Base-by-base conservation (phyloP, 2,113 vertebrate genomes). In the Cyanoderma ruficeps region DNA sequence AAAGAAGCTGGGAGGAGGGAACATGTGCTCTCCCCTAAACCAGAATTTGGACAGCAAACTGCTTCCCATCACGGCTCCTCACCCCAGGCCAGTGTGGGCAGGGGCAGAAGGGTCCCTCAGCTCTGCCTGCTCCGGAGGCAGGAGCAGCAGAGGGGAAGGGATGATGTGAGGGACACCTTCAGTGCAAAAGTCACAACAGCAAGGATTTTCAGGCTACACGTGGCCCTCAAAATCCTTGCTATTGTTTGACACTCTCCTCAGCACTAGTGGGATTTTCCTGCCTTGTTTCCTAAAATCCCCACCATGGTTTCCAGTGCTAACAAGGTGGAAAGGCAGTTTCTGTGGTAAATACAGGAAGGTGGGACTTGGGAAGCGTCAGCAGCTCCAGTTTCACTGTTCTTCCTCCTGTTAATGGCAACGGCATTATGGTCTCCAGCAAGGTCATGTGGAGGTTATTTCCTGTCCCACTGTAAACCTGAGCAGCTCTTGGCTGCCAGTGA, bases 21-120 rank as follows among this genome's bases (percentile, higher is more conserved):
- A 13, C 4, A 4, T 3, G 20, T 39, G 18, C 67, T 72, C 64
- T 39, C 14, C 56, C 22, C 42, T 80, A 50, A 52, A 24, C 6
- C 8, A 22, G 55, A 41, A 18, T 0, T 47, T 23, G 68, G 69
- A 49, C 23, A 60, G 22, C 19, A 77, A 68, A 59, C 21, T 25
- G 9, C 23, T 74, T 47, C 30, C 24, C 59, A 39, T 35, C 11
- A 0, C 67, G 25, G 23, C 72, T 69, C 9, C 50, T 87, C 53
- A 20, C 12, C 19, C 33, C 1, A 1, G 46, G 35, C 15, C 47
- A n/a, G 61, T 1, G 0, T 0, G 3, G 39, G 46, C 47, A 22
- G 56, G 61, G 33, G 27, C 50, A 80, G 24, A 49, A 0, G 3
- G 23, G 37, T 31, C 37, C 28, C 39, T 69, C 6, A 7, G 44